Percentiles rank a stretch among this genome's conserved stretches.
Conservation (phyloP, 35 echinoderm and acorn worm genomes). For the Diadema setosum region DNA sequence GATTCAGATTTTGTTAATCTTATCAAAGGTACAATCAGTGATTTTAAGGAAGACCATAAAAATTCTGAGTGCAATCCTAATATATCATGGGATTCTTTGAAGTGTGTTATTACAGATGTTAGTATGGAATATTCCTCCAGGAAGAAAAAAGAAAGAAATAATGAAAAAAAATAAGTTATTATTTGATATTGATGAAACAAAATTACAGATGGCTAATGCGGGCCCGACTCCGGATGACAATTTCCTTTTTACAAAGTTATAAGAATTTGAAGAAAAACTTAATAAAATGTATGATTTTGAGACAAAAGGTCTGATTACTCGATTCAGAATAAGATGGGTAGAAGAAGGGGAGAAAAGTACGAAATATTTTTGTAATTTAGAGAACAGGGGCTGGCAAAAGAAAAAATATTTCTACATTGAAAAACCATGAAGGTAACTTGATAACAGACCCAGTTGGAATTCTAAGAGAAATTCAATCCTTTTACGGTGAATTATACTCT, state of each 20-base stretch:
- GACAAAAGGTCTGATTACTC: not conserved
- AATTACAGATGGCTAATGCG: not conserved
- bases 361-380: not conserved
- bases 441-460: not conserved
- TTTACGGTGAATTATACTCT: not conserved
- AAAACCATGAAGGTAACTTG: not conserved
- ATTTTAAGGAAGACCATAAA: not conserved
- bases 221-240: not conserved
- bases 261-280: not conserved
- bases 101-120: slow-evolving; percentile 10
- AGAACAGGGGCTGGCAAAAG: not conserved
- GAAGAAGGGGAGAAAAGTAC: not conserved
- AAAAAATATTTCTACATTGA: not conserved
- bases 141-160: slow-evolving; percentile 20
- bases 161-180: not conserved
- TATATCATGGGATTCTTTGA: slow-evolving; percentile 9
- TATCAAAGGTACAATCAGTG: not conserved
- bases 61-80: slow-evolving; percentile 19
- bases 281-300: slow-evolving; percentile 24
- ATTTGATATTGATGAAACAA: slow-evolving; percentile 1
- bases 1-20: not conserved
- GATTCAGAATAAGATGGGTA: not conserved
- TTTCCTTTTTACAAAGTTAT: not conserved
- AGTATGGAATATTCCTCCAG: not conserved
- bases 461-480: not conserved